phyloP scores from a whole-genome alignment of 2,888 invertebrate genomes.

The Hemistola chrysoprasaria region DNA sequence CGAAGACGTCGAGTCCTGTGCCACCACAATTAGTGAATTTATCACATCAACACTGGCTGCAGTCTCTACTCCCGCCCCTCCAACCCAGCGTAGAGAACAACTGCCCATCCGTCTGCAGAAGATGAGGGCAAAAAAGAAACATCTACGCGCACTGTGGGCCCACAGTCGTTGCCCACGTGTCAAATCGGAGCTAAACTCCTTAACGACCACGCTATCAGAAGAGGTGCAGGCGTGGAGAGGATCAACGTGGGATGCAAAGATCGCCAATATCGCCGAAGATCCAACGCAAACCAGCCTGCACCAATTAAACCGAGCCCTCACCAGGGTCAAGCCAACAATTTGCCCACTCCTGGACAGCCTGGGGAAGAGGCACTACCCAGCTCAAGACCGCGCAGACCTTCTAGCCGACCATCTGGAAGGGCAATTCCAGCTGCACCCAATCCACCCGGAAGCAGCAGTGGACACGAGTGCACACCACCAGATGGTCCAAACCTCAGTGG shows the following conservation, averaged over 20 bases:
- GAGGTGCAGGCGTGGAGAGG: conserved; percentile 1
- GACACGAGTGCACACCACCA: not conserved
- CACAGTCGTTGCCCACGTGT: not conserved
- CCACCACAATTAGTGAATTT: not conserved
- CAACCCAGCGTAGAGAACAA: not conserved
- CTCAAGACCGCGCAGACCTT: not conserved
- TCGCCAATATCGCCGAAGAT: not conserved
- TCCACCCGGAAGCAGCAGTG: not conserved
- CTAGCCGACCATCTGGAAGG: not conserved
- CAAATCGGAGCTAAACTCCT: not conserved
- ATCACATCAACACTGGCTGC: not conserved
- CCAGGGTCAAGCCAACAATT: not conserved
- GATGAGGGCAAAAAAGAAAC: not conserved
- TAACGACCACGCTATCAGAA: not conserved
- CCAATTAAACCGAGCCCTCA: not conserved
- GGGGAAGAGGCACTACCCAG: not conserved
- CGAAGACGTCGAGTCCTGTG: conserved; percentile 1
- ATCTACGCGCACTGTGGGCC: not conserved
- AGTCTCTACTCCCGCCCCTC: not conserved
- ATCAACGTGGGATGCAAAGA: not conserved
- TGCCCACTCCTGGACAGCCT: not conserved
- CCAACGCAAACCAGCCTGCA: not conserved
- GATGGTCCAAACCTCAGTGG: not conserved
- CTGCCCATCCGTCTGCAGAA: not conserved
- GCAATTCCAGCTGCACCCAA: not conserved